Evolutionary conservation across 2,888 invertebrate genomes (phyloP).

Genomic region (Strigamia crassipes): DNA sequence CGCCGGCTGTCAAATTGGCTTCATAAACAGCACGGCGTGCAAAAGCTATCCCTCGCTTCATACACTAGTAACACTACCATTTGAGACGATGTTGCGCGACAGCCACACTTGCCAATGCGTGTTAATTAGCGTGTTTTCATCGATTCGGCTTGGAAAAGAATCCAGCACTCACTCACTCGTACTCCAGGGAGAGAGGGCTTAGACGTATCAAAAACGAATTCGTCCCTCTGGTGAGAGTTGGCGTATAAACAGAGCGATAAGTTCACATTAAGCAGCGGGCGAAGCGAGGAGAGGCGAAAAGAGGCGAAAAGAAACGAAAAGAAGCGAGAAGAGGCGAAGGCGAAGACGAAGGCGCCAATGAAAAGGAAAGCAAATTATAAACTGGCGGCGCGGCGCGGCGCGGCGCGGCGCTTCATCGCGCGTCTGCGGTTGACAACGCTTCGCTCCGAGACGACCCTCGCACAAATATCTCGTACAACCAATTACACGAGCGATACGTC

Average conservation of each 20-base stretch:
- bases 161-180: neutral
- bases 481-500: neutral
- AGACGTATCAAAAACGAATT: neutral
- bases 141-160: neutral
- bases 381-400: neutral
- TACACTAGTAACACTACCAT: neutral
- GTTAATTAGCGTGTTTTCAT: neutral
- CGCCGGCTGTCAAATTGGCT: neutral
- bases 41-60: no score
- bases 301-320: neutral
- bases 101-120: neutral
- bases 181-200: neutral
- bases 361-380: constrained; percentile 10
- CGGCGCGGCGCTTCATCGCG: neutral
- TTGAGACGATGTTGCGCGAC: neutral
- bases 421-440: constrained; percentile 12
- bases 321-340: neutral
- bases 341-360: neutral
- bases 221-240: constrained; percentile 24
- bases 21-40: neutral
- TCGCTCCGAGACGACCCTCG: neutral
- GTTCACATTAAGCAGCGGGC: neutral
- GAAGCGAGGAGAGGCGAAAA: neutral
- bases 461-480: neutral
- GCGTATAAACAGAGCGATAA: constrained; percentile 31